Conservation (phyloP, 1,140 invertebrate species). For the Hylaeus anthracinus region DNA sequence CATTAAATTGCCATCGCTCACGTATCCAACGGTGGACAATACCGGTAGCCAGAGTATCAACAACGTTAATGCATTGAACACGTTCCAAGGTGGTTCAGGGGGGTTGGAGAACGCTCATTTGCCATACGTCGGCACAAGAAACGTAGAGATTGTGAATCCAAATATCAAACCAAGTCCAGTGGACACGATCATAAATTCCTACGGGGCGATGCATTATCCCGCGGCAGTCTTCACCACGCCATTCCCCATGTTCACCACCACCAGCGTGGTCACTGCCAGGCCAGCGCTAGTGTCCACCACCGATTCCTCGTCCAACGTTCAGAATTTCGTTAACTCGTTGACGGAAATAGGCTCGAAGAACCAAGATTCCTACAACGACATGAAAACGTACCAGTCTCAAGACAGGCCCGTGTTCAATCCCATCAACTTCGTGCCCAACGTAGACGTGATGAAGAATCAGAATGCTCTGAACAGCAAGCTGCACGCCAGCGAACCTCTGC, state of each 20-base stretch:
- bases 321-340: constrained; percentile 69
- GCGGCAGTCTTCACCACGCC: constrained; percentile 74
- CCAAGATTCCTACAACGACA: constrained; percentile 14
- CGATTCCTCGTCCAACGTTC: constrained; percentile 54
- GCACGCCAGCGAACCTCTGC: constrained; percentile 52
- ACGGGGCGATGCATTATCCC: constrained; percentile 68
- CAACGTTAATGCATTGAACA: constrained; percentile 63
- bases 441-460: constrained; percentile 75
- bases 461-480: constrained; percentile 71
- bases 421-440: constrained; percentile 77
- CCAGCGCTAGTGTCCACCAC: constrained; percentile 48
- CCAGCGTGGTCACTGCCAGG: constrained; percentile 65
- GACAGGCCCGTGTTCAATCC: constrained; percentile 73
- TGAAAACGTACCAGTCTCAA: constrained; percentile 44
- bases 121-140: constrained; percentile 71
- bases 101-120: constrained; percentile 69
- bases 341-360: constrained; percentile 70
- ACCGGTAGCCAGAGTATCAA: constrained; percentile 67
- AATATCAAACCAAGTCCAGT: constrained; percentile 72
- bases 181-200: constrained; percentile 63
- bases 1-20: constrained; percentile 19
- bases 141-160: constrained; percentile 77
- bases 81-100: constrained; percentile 32
- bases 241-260: constrained; percentile 74
- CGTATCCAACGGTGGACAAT: constrained; percentile 65